Percentiles rank a stretch among this genome's conserved stretches.
These are phyloP conservation scores for Xerus inauris DNA, from an alignment of 2,113 vertebrate genomes.

Conservation along the genomic window DNA sequence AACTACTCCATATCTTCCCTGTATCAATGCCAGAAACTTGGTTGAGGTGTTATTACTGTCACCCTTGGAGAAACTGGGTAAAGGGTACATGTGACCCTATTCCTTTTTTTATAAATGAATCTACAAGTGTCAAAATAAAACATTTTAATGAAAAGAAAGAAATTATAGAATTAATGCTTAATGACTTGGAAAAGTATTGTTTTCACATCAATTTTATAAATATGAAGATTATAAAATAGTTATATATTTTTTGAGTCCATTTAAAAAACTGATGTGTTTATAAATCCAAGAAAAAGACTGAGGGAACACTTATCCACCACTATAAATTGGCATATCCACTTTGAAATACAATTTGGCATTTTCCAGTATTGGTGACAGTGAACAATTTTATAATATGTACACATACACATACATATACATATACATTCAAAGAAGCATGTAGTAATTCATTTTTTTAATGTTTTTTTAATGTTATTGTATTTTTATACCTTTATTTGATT, in stretches of 20 bases:
- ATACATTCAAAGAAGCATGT: not conserved
- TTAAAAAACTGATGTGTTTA: not conserved
- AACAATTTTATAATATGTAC: not conserved
- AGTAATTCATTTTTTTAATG: constrained; percentile 17
- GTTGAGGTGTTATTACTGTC: not conserved
- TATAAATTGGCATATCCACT: not conserved
- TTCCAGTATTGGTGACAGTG: not conserved
- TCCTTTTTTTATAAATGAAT: not conserved
- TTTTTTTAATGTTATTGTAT: too few species aligned
- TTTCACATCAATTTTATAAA: not conserved
- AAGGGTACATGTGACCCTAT: not conserved
- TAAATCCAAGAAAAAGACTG: not conserved
- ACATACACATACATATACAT: not conserved
- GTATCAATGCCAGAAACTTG: not conserved
- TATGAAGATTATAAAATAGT: not conserved
- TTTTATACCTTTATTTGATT: too few species aligned
- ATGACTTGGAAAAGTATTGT: not conserved
- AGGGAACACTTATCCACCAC: not conserved
- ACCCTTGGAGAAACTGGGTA: not conserved
- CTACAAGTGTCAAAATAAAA: not conserved
- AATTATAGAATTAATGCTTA: not conserved
- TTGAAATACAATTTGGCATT: not conserved
- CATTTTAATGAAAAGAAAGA: not conserved
- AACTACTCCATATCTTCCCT: not conserved
- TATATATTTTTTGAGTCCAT: not conserved